These are phyloP conservation scores for Carettochelys insculpta DNA, from an alignment of 2,113 vertebrate genomes.

Conservation along the genomic window DNA sequence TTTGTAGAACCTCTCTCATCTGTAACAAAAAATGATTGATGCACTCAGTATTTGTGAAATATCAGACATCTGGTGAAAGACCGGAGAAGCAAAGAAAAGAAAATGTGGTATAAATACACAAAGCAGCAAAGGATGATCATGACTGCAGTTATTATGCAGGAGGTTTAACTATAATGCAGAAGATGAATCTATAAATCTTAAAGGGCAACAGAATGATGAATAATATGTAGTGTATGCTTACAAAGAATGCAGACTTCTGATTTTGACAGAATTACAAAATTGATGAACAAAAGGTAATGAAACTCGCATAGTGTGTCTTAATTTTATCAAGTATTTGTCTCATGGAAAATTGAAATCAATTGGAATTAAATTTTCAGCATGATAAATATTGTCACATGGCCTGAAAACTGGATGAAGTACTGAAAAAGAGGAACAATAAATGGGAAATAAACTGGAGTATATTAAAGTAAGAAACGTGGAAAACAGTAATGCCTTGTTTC, in stretches of 20 bases:
- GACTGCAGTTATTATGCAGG: not conserved
- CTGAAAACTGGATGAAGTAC: constrained; percentile 12
- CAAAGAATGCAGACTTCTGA: not conserved
- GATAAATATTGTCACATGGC: constrained; percentile 19
- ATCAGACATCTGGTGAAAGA: not conserved
- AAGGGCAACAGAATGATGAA: not conserved
- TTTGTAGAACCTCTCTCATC: not conserved
- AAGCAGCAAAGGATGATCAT: not conserved
- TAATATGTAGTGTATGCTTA: not conserved
- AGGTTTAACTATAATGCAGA: not conserved
- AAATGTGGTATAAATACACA: not conserved
- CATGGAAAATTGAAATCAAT: not conserved
- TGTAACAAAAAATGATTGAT: not conserved
- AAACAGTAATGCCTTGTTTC: not conserved
- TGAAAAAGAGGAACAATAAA: constrained; percentile 14
- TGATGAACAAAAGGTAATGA: not conserved
- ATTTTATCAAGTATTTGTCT: not conserved
- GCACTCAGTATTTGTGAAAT: not conserved
- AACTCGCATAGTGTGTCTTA: not conserved
- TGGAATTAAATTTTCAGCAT: constrained; percentile 2
- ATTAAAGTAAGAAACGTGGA: constrained; percentile 10
- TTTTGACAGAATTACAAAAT: not conserved
- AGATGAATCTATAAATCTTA: not conserved
- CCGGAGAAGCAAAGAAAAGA: not conserved
- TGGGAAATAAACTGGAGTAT: not conserved